Evolutionary conservation across 2,797 vertebrate genomes (phyloP), one percentile per base, ranked within the genome.

Genomic region (Chelon auratus): DNA sequence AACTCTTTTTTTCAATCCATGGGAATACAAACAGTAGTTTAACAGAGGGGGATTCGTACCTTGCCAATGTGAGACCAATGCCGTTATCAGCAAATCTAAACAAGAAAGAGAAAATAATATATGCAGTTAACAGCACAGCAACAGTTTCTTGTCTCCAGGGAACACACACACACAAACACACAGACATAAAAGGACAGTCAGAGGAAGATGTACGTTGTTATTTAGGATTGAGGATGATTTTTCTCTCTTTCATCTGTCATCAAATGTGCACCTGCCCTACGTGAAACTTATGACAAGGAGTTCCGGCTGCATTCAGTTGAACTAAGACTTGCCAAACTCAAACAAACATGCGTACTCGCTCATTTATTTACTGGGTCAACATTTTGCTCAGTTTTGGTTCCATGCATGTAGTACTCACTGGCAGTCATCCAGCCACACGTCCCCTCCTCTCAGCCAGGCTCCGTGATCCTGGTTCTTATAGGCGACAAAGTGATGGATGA

Each of bases 401-500:
- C 13, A 22, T 17, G 36, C 17, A 17, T 61, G 26, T 0, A 18
- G 18, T 50, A 93, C 97, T 96, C 88, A 99, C 98, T 96, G 96
- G 94, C 98, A 99, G 92, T 95, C 87, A 33, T 99, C 96, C 90
- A 99, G 88, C 97, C 97, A 99, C 65, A 99, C 95, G 8, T 99
- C 98, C 62, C 98, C 98, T 63, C 98, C 98, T 24, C 98, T 93
- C 75, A 99, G 93, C 98, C 98, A 99, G 74, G 98, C 98, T 24
- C 98, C 98, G 0, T 99, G 97, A 82, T 98, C 97, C 92, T 99
- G 97, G 90, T 99, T 99, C 94, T 99, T 99, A 86, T 97, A 99
- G 77, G 97, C 97, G 1, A 96, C 95, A 61, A 99, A 98, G 80
- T 85, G 91, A 18, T 94, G 93, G 72, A 99, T 97, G 59, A 96